phyloP scores from a whole-genome alignment of 2,797 vertebrate genomes.

The Cirrhinus mrigala region DNA sequence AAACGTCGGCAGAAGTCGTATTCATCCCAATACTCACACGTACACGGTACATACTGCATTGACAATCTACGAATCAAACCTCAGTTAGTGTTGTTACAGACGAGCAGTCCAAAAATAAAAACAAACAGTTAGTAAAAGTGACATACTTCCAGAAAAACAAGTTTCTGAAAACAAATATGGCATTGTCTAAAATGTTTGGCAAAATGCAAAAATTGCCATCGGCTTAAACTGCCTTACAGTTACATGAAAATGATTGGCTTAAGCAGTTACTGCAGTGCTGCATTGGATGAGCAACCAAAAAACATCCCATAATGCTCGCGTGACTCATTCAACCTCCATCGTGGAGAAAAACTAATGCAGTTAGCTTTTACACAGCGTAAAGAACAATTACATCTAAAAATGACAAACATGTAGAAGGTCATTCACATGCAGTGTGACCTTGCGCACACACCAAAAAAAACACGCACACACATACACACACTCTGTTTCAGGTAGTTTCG shows the following conservation, averaged over 20 bases:
- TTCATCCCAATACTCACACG: slow-evolving; percentile 39
- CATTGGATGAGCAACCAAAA: slow-evolving; percentile 20
- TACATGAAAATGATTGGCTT: slow-evolving; percentile 49
- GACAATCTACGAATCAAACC: slow-evolving; percentile 38
- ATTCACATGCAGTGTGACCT: slow-evolving; percentile 32
- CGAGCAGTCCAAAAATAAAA: slow-evolving; percentile 44
- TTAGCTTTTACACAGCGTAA: slow-evolving; percentile 39
- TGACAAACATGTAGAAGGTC: slow-evolving; percentile 30
- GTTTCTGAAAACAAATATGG: slow-evolving; percentile 30
- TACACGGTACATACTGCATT: slow-evolving; percentile 44
- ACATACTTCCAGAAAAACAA: slow-evolving; percentile 22
- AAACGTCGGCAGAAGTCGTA: background rate
- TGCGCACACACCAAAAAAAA: background rate
- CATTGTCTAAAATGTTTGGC: slow-evolving; percentile 55
- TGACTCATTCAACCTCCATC: slow-evolving; percentile 46
- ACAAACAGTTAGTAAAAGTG: slow-evolving; percentile 32
- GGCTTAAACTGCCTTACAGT: slow-evolving; percentile 43
- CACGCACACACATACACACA: background rate
- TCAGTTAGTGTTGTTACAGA: slow-evolving; percentile 49
- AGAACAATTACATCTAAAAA: slow-evolving; percentile 57
- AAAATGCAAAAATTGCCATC: slow-evolving; percentile 43
- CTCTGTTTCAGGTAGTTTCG: slow-evolving; percentile 2
- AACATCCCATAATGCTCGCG: slow-evolving; percentile 24
- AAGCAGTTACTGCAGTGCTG: slow-evolving; percentile 20
- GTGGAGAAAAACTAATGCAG: slow-evolving; percentile 36